phyloP scores from a whole-genome alignment of 2,797 vertebrate species.

The Dendrocincla fuliginosa region DNA sequence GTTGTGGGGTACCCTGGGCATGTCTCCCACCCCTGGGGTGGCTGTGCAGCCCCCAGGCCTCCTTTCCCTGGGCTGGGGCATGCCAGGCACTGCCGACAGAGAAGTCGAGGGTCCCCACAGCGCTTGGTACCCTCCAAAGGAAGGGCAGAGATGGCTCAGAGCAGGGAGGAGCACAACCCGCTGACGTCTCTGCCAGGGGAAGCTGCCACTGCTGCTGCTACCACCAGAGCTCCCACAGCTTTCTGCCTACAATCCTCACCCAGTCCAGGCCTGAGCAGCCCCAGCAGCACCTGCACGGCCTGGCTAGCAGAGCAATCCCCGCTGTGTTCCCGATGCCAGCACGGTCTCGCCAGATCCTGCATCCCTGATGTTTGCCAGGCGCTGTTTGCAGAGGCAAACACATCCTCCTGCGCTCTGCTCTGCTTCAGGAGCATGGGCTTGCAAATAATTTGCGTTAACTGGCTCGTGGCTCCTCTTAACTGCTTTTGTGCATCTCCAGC shows the following conservation, averaged over 20 bases:
- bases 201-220: background rate
- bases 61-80: accelerated
- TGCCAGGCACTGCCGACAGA: accelerated
- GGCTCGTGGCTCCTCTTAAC: background rate
- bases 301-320: background rate
- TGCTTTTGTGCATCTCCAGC: background rate
- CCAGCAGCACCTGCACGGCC: accelerated
- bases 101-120: background rate
- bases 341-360: accelerated
- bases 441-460: background rate
- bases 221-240: background rate
- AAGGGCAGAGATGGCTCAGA: background rate
- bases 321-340: accelerated
- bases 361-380: background rate
- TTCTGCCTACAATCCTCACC: background rate
- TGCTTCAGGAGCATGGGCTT: background rate
- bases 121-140: accelerated
- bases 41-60: background rate
- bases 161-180: background rate
- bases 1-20: accelerated
- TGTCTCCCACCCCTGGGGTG: accelerated
- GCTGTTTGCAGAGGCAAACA: background rate
- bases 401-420: background rate
- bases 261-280: background rate
- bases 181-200: background rate